Evolutionary conservation across 1,140 invertebrate species (phyloP), one percentile per base, ranked within the genome.

Genomic region (Charaxes varanes): DNA sequence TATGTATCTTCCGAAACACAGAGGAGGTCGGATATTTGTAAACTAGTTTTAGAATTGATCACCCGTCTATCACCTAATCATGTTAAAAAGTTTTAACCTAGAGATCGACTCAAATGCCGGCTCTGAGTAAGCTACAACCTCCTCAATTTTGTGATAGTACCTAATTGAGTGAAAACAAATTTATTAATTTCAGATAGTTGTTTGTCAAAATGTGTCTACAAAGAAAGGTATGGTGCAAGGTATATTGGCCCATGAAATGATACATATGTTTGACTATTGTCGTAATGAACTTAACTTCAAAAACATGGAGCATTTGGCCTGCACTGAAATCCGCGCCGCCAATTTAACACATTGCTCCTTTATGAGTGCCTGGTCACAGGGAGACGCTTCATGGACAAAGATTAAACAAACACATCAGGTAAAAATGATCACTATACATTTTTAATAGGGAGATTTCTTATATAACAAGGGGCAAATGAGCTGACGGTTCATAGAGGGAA

Each of bases 181-280:
- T 6, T n/a, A 30, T 30, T 16, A 30, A 35, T 59, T 64, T 83
- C 72, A 97, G 90, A 90, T 98, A 45, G 91, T 99, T 4, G 86
- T 98, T 6, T 99, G 96, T 63, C 93, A 97, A 70, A 98, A 99
- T 86, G 88, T 89, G 31, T 89, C 89, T 7, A 86, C 59, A 27
- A 86, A 78, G 21, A 74, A 89, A 71, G 87, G 87, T 3, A 86
- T 89, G 56, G 88, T 96, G 0, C 91, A 93, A 72, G 90, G 90
- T 42, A 91, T 96, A 4, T 65, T 99, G 2, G 88, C 91, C 1
- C 97, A 99, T 78, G 97, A 99, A 84, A 89, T 99, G 87, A 91
- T 98, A 23, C 97, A 99, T 76, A 97, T 98, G 94, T 98, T 97
- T 78, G 97, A 99, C 74, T 94, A 91, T 62, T 99, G 97, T 78